Evolutionary conservation across 2,797 vertebrate species (phyloP).

Genomic region (Sebastes kiyomatsui): DNA sequence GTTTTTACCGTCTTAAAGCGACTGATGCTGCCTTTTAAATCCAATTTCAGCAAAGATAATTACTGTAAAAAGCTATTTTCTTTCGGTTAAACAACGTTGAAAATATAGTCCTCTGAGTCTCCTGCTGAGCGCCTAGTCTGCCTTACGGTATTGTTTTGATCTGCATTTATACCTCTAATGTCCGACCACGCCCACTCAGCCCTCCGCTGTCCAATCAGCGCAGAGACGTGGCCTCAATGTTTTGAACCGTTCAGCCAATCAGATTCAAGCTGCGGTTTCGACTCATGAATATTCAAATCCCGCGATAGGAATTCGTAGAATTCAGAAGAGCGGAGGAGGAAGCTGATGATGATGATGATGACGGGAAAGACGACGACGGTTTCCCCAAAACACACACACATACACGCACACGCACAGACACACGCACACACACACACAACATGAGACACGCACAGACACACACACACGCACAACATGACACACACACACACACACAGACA

Average conservation of each 20-base stretch:
- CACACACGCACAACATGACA: too few relatives aligned
- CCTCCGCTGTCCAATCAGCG: conserved; percentile 42
- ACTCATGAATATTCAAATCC: conserved; percentile 49
- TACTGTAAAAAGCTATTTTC: rapidly evolving
- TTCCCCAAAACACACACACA: conserved; percentile 1
- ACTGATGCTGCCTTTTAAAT: neutral
- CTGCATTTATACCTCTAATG: conserved; percentile 13
- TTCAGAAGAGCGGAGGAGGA: neutral
- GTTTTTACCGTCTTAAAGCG: neutral
- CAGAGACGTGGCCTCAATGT: conserved; percentile 30
- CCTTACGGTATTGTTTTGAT: conserved; percentile 40
- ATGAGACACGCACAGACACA: neutral
- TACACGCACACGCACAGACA: neutral
- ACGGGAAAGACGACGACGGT: conserved; percentile 21
- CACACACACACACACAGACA: neutral
- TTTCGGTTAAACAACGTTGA: too few relatives aligned
- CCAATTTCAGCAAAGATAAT: too few relatives aligned
- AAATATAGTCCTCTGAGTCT: too few relatives aligned
- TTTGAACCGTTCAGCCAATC: conserved; percentile 72
- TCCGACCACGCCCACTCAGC: conserved; percentile 38
- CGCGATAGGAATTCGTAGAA: conserved; percentile 48
- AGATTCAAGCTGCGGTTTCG: conserved; percentile 22
- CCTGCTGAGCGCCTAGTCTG: too few relatives aligned
- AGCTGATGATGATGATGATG: neutral
- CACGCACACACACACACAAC: neutral